phyloP scores from a whole-genome alignment of 2,888 invertebrate genomes.

The Microplitis manilae region DNA sequence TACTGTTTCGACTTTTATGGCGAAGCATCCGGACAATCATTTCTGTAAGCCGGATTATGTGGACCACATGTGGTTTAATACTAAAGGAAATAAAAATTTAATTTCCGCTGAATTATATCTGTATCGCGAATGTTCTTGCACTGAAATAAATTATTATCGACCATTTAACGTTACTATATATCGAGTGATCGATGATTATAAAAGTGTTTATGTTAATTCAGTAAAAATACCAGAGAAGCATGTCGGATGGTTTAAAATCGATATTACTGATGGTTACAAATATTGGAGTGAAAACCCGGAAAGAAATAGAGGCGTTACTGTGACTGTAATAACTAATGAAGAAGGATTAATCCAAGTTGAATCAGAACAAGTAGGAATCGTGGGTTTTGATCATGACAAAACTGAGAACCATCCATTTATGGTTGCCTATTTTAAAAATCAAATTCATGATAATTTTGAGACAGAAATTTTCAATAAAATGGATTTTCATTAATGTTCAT shows the following conservation, averaged over 20 bases:
- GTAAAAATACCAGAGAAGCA: background rate
- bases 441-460: constrained; percentile 42
- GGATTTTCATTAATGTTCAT: too few species aligned
- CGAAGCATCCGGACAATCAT: too few species aligned
- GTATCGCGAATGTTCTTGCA: too few species aligned
- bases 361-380: constrained; percentile 86
- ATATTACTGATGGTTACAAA: background rate
- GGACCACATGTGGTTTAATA: too few species aligned
- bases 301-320: background rate
- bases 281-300: background rate
- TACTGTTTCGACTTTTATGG: too few species aligned
- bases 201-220: background rate
- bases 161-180: too few species aligned
- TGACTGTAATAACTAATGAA: background rate
- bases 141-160: too few species aligned
- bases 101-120: too few species aligned
- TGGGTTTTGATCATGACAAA: constrained; percentile 78
- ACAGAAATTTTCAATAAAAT: too few species aligned
- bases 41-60: too few species aligned
- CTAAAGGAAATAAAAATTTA: too few species aligned
- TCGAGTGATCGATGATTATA: too few species aligned
- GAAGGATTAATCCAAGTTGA: constrained; percentile 75
- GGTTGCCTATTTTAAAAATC: constrained; percentile 86
- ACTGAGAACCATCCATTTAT: constrained; percentile 91
- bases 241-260: background rate